Evolutionary conservation across 2,797 vertebrate genomes (phyloP).

Genomic region (Leptatherina wallacei): DNA sequence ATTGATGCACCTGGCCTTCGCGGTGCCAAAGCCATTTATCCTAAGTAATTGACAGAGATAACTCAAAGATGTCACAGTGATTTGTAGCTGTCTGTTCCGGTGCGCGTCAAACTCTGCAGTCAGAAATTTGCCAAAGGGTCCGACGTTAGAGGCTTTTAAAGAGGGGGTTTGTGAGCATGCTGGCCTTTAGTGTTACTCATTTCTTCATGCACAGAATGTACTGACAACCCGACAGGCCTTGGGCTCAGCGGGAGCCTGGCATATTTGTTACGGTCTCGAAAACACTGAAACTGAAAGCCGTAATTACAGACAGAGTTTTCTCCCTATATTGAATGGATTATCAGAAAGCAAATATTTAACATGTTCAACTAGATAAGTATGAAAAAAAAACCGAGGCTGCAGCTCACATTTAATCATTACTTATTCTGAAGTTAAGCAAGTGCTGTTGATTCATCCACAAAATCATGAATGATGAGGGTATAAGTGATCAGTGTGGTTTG

Average conservation of each 20-base stretch:
- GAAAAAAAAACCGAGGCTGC: background rate
- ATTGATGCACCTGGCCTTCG: constrained; percentile 79
- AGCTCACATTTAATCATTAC: background rate
- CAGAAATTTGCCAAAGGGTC: constrained; percentile 53
- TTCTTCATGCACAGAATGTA: constrained; percentile 25
- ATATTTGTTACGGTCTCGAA: constrained; percentile 25
- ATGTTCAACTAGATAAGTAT: background rate
- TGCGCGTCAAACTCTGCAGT: constrained; percentile 45
- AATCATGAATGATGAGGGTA: background rate
- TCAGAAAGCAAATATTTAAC: constrained; percentile 6
- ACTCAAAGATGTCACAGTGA: constrained; percentile 61
- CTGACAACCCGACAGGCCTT: constrained; percentile 28
- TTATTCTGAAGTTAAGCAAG: background rate
- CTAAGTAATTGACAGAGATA: constrained; percentile 80
- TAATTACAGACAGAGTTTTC: constrained; percentile 26
- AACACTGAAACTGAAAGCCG: constrained; percentile 11
- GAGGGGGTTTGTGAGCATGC: constrained; percentile 18
- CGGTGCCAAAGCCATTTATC: constrained; percentile 70
- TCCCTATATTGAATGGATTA: background rate
- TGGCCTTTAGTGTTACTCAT: constrained; percentile 33
- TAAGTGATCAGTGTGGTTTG: background rate
- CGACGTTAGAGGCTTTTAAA: constrained; percentile 30
- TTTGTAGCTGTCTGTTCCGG: constrained; percentile 66
- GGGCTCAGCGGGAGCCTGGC: background rate
- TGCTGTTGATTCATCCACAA: background rate